Conservation (phyloP, 2,888 invertebrate species). For the Plagiodera versicolora region DNA sequence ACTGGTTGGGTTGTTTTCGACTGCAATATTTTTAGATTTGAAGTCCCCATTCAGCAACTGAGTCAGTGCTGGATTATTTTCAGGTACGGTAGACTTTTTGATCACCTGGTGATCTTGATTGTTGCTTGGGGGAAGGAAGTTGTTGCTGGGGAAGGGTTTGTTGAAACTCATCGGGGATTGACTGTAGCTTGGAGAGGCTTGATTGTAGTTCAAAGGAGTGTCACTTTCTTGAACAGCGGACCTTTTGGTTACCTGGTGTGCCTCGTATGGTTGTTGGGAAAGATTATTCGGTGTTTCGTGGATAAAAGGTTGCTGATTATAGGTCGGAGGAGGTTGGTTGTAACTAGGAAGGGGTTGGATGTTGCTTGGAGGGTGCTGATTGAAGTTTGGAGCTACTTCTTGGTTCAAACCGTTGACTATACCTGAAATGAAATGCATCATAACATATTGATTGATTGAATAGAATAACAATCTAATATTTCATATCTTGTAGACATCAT, state of each 20-base stretch:
- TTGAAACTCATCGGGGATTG: too few species aligned
- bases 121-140: too few species aligned
- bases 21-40: background rate
- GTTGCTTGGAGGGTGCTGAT: slow-evolving; percentile 7
- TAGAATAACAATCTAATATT: background rate
- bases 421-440: too few species aligned
- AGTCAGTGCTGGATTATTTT: too few species aligned
- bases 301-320: background rate
- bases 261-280: background rate
- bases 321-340: background rate
- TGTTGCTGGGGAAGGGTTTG: too few species aligned
- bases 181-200: too few species aligned
- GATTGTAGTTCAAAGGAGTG: too few species aligned
- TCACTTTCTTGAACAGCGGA: background rate
- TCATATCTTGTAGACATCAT: too few species aligned
- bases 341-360: background rate
- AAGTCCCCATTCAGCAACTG: too few species aligned
- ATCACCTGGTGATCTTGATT: too few species aligned
- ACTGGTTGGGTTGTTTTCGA: background rate
- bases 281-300: background rate
- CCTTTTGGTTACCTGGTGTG: background rate
- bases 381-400: background rate
- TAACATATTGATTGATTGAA: too few species aligned
- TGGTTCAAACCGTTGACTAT: slow-evolving; percentile 24
- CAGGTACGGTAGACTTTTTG: too few species aligned